These are phyloP conservation scores for Suncus etruscus DNA, from an alignment of 2,113 vertebrate genomes.

Conservation along the genomic window DNA sequence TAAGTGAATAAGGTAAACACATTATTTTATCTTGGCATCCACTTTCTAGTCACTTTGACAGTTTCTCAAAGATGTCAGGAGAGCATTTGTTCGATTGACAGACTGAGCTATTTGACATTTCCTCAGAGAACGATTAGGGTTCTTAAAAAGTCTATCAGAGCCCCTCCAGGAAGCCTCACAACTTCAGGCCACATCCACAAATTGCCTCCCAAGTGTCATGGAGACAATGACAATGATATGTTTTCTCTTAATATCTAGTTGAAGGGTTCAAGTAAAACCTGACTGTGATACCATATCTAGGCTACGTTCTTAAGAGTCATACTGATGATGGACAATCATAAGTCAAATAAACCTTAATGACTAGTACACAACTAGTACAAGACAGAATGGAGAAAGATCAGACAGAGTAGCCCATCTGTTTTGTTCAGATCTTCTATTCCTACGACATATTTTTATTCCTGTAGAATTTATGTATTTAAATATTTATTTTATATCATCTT, in stretches of 20 bases:
- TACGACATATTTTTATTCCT: neutral
- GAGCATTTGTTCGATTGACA: constrained; percentile 74
- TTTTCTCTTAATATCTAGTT: constrained; percentile 3
- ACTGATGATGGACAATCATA: neutral
- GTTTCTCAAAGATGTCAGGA: constrained; percentile 61
- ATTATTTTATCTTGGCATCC: constrained; percentile 37
- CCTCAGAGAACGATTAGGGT: constrained; percentile 51
- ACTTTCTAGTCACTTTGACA: constrained; percentile 59
- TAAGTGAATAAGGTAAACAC: neutral
- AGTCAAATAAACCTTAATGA: neutral
- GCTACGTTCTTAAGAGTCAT: neutral
- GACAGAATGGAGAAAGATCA: neutral
- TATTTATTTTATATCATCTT: neutral
- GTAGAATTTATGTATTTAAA: neutral
- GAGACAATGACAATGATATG: neutral
- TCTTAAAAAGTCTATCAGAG: constrained; percentile 47
- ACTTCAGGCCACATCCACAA: neutral
- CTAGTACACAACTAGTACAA: neutral
- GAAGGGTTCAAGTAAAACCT: neutral
- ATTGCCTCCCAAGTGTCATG: neutral
- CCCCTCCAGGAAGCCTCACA: neutral
- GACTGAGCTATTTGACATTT: constrained; percentile 67
- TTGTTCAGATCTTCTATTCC: neutral
- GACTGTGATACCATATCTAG: neutral
- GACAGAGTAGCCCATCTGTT: neutral